These are phyloP conservation scores for Crocidura indochinensis DNA, from an alignment of 2,797 vertebrate genomes.

Conservation along the genomic window DNA sequence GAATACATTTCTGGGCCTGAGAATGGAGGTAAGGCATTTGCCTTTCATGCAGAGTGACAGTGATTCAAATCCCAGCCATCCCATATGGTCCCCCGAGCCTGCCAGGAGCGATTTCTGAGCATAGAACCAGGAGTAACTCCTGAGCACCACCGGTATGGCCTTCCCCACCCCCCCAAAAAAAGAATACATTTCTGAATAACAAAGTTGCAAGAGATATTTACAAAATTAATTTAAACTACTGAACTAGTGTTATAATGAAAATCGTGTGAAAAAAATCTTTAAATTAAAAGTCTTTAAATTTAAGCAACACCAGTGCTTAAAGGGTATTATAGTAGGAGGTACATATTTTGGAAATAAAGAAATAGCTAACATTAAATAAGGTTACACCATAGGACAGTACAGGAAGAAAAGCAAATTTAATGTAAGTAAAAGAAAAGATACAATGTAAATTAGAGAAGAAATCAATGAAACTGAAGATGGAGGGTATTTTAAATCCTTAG, in stretches of 20 bases:
- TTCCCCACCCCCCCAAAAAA: not conserved
- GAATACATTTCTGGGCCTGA: not conserved
- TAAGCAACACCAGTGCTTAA: conserved; percentile 25
- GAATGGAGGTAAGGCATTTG: no score
- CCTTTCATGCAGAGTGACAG: no score
- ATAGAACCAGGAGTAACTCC: no score
- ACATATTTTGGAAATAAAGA: not conserved
- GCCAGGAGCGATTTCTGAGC: no score
- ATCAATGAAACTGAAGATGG: no score
- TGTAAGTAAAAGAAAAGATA: not conserved
- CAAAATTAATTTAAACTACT: not conserved
- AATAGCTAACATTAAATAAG: not conserved
- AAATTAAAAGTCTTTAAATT: no score
- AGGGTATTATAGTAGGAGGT: conserved; percentile 9
- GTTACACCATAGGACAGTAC: not conserved
- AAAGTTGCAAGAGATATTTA: not conserved
- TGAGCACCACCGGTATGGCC: no score
- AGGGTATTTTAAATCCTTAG: not conserved
- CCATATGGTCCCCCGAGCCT: no score
- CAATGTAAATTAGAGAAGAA: not conserved
- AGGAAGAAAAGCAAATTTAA: conserved; percentile 14
- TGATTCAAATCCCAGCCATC: no score
- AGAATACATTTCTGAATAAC: not conserved
- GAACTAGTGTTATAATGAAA: not conserved
- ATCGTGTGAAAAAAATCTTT: not conserved